Percentiles rank a stretch among this genome's conserved stretches.
These are phyloP conservation scores for Indri indri DNA, from an alignment of 2,113 vertebrate species.

Conservation along the genomic window DNA sequence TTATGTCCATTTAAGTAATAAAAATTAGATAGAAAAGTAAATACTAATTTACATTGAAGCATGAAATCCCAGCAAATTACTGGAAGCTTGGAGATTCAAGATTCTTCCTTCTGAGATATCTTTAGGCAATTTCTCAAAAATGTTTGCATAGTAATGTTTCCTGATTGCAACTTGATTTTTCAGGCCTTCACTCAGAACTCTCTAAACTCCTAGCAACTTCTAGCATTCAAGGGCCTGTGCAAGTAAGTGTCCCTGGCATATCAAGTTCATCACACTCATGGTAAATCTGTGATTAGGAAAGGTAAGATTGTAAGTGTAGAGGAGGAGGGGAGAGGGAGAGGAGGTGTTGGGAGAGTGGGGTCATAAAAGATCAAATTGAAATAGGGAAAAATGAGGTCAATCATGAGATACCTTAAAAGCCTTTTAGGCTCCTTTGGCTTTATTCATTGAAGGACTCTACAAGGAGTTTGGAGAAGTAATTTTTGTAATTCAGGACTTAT, in stretches of 20 bases:
- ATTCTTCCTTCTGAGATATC: neutral
- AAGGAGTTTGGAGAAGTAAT: neutral
- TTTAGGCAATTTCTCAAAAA: neutral
- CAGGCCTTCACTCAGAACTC: neutral
- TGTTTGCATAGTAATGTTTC: neutral
- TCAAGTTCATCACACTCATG: neutral
- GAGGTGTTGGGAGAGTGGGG: neutral
- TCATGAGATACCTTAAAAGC: neutral
- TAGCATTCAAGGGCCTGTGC: neutral
- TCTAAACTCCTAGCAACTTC: neutral
- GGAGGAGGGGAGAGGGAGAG: neutral
- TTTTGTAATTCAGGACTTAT: slow-evolving; percentile 24
- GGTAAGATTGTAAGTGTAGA: neutral
- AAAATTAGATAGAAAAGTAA: neutral
- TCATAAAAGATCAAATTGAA: slow-evolving; percentile 1
- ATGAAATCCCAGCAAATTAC: neutral
- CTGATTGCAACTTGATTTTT: neutral
- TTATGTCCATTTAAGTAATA: neutral
- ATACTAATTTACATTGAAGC: neutral
- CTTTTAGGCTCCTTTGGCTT: slow-evolving; percentile 15
- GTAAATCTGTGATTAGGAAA: neutral
- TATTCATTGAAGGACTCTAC: neutral
- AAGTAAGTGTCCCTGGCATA: neutral
- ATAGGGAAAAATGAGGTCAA: neutral
- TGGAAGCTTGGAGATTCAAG: neutral